phyloP scores from a whole-genome alignment of 1,140 invertebrate genomes.

The Zaprionus ornatus region DNA sequence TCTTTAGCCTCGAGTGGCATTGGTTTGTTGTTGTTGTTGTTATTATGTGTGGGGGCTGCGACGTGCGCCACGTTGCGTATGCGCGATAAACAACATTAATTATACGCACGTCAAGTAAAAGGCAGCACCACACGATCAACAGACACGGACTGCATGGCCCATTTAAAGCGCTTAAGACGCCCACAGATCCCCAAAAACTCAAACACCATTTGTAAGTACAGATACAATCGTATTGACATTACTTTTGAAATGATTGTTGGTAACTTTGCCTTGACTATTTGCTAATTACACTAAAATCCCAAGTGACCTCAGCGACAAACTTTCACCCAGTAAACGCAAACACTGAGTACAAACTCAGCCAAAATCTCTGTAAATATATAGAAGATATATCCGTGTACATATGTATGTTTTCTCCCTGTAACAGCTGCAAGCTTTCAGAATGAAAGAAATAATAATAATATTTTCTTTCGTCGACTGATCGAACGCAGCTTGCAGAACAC shows the following conservation, averaged over 20 bases:
- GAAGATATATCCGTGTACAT: background rate
- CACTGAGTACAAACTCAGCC: slow-evolving; percentile 4
- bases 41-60: slow-evolving; percentile 22
- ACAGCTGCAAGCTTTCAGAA: slow-evolving; percentile 58
- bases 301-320: slow-evolving; percentile 53
- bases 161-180: slow-evolving; percentile 49
- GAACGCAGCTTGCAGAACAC: slow-evolving; percentile 49
- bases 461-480: slow-evolving; percentile 44
- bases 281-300: background rate
- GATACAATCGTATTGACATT: background rate
- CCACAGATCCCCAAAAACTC: slow-evolving; percentile 35
- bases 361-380: slow-evolving; percentile 3
- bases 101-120: slow-evolving; percentile 58
- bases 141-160: slow-evolving; percentile 51
- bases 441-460: slow-evolving; percentile 31
- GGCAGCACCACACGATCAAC: slow-evolving; percentile 53
- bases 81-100: slow-evolving; percentile 70
- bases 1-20: slow-evolving; percentile 20
- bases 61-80: slow-evolving; percentile 66
- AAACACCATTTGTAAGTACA: background rate
- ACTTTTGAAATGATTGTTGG: background rate
- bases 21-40: slow-evolving; percentile 15
- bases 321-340: slow-evolving; percentile 46
- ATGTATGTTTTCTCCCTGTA: background rate
- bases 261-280: background rate